Percentiles rank a stretch among this genome's conserved stretches.
These are phyloP conservation scores for Eudasyphora cyanicolor DNA, from an alignment of 2,888 invertebrate genomes.

Conservation along the genomic window DNA sequence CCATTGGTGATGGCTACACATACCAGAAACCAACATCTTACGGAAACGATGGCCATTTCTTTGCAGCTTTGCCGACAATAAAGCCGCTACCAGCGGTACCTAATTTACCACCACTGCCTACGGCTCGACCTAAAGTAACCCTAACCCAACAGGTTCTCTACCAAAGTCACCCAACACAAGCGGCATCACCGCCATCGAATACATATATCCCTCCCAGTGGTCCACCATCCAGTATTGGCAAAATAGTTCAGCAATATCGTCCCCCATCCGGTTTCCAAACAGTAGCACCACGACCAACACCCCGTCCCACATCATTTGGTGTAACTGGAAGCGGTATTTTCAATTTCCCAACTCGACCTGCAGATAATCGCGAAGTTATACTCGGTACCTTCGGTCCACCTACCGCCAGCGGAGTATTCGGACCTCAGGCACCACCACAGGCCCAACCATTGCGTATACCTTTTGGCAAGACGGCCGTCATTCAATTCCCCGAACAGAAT, in stretches of 20 bases:
- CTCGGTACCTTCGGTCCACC: slow-evolving; percentile 6
- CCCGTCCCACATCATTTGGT: neutral
- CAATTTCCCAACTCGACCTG: slow-evolving; percentile 1
- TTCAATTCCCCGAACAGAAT: slow-evolving; percentile 64
- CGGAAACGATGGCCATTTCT: slow-evolving; percentile 69
- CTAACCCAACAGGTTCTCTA: slow-evolving; percentile 46
- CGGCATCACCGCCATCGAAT: slow-evolving; percentile 2
- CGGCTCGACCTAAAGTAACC: slow-evolving; percentile 66
- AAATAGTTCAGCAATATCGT: slow-evolving; percentile 52
- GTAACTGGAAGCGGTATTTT: neutral
- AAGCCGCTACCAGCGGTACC: slow-evolving; percentile 75
- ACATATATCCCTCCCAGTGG: slow-evolving; percentile 25
- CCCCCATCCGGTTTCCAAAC: neutral
- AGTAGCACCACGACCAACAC: neutral
- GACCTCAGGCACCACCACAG: slow-evolving; percentile 46
- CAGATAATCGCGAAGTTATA: neutral
- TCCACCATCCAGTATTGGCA: slow-evolving; percentile 35
- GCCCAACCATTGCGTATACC: slow-evolving; percentile 71
- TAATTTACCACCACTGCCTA: slow-evolving; percentile 73
- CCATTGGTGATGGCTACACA: slow-evolving; percentile 72
- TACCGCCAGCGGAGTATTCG: slow-evolving; percentile 20
- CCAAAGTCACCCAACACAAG: slow-evolving; percentile 63
- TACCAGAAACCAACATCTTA: slow-evolving; percentile 70
- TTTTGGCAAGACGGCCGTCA: slow-evolving; percentile 72
- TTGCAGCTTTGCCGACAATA: slow-evolving; percentile 72